Percentiles rank a stretch among this genome's conserved stretches.
These are phyloP conservation scores for Chelon auratus DNA, from an alignment of 2,797 vertebrate genomes.

Conservation along the genomic window DNA sequence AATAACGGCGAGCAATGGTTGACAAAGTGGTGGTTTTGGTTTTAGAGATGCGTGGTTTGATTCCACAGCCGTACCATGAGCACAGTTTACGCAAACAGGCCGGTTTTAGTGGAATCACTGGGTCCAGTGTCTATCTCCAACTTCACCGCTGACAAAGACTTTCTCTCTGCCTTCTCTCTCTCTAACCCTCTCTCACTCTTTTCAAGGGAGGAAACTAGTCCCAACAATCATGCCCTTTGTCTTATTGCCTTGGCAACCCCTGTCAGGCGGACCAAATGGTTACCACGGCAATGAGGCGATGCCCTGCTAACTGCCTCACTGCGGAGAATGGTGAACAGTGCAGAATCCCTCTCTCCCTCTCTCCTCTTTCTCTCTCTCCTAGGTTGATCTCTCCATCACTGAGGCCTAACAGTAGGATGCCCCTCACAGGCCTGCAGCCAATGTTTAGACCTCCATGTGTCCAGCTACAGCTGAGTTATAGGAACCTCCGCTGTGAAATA, in stretches of 20 bases:
- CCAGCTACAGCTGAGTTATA: constrained; percentile 68
- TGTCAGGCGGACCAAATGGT: constrained; percentile 83
- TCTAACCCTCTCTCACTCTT: constrained; percentile 75
- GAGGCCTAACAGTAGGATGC: constrained; percentile 69
- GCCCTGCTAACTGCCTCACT: constrained; percentile 82
- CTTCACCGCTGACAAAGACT: constrained; percentile 80
- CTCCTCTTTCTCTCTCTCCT: constrained; percentile 39
- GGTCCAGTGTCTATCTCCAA: constrained; percentile 80
- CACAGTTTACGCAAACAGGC: constrained; percentile 54
- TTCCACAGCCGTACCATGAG: constrained; percentile 39
- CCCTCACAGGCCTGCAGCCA: constrained; percentile 53
- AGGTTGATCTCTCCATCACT: constrained; percentile 62
- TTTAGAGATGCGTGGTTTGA: constrained; percentile 22
- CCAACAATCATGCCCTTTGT: constrained; percentile 88
- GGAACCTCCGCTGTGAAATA: constrained; percentile 69
- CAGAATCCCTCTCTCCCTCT: constrained; percentile 41
- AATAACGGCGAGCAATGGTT: constrained; percentile 7
- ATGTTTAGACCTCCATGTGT: constrained; percentile 68
- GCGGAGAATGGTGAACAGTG: constrained; percentile 73
- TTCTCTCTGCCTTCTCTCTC: constrained; percentile 68
- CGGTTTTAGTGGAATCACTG: constrained; percentile 79
- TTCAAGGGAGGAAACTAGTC: constrained; percentile 82
- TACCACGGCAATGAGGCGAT: constrained; percentile 83
- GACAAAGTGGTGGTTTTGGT: constrained; percentile 1
- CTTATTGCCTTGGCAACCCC: constrained; percentile 82